These are phyloP conservation scores for Drosophila picticornis DNA, from an alignment of 2,888 invertebrate genomes.

Conservation along the genomic window DNA sequence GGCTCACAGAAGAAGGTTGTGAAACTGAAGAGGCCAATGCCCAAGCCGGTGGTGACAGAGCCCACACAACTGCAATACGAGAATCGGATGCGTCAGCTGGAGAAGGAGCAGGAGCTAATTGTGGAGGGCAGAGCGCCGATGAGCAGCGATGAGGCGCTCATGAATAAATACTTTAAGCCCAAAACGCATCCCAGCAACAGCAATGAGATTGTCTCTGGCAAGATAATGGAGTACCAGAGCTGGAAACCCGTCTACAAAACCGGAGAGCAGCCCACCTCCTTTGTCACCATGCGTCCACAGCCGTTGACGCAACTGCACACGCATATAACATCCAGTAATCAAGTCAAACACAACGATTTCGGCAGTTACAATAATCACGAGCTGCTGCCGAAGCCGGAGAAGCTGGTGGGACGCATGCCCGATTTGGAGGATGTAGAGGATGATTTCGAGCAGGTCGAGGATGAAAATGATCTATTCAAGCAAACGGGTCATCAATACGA, in stretches of 20 bases:
- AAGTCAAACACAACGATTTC: slow-evolving; percentile 25
- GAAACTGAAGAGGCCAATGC: slow-evolving; percentile 60
- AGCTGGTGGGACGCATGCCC: slow-evolving; percentile 53
- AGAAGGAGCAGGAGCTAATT: slow-evolving; percentile 83
- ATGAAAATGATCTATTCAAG: slow-evolving; percentile 61
- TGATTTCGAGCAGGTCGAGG: slow-evolving; percentile 57
- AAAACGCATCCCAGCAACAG: slow-evolving; percentile 40
- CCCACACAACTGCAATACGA: slow-evolving; percentile 61
- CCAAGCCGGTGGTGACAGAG: slow-evolving; percentile 57
- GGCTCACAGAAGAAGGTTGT: slow-evolving; percentile 78
- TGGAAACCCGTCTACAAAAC: slow-evolving; percentile 81
- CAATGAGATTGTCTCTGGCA: slow-evolving; percentile 72
- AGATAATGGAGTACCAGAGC: slow-evolving; percentile 78
- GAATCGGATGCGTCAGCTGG: slow-evolving; percentile 71
- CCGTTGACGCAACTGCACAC: slow-evolving; percentile 79
- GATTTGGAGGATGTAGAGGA: slow-evolving; percentile 49
- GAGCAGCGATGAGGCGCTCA: slow-evolving; percentile 62
- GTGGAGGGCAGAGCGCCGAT: slow-evolving; percentile 76
- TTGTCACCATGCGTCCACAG: slow-evolving; percentile 70
- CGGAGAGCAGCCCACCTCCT: slow-evolving; percentile 59
- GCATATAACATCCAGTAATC: slow-evolving; percentile 52
- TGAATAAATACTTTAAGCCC: slow-evolving; percentile 66
- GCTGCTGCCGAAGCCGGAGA: slow-evolving; percentile 76
- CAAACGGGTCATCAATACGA: slow-evolving; percentile 74
- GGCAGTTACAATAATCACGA: slow-evolving; percentile 54